These are phyloP conservation scores for Actinia equina DNA, from an alignment of 64 coral and sea anemone species.

Conservation along the genomic window DNA sequence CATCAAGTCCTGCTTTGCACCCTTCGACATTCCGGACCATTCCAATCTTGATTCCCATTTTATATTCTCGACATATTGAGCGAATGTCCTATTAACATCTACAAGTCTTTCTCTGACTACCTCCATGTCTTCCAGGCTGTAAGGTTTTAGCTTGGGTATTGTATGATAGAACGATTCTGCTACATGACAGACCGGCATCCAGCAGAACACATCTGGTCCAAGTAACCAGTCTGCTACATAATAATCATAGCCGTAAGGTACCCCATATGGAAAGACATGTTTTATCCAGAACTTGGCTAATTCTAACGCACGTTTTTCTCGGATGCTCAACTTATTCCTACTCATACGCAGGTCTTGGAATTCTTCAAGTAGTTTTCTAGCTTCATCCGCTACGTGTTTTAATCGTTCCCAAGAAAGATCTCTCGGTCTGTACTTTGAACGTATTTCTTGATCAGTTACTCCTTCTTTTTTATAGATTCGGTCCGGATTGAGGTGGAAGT, in stretches of 20 bases:
- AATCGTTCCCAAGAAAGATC: constrained; percentile 30
- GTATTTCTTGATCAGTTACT: constrained; percentile 35
- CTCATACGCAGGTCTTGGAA: constrained; percentile 17
- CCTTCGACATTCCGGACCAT: constrained; percentile 56
- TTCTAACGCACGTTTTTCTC: constrained; percentile 41
- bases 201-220: constrained; percentile 57
- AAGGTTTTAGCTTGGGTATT: constrained; percentile 26
- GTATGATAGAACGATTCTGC: neutral
- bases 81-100: constrained; percentile 49
- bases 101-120: constrained; percentile 14
- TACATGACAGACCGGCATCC: constrained; percentile 42
- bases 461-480: constrained; percentile 31
- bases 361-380: constrained; percentile 8
- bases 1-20: constrained; percentile 46
- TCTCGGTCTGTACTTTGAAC: constrained; percentile 22
- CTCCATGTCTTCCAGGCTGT: constrained; percentile 42
- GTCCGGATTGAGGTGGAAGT: constrained; percentile 33
- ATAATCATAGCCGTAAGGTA: constrained; percentile 57
- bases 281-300: constrained; percentile 31
- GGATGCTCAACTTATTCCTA: constrained; percentile 26
- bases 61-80: constrained; percentile 46
- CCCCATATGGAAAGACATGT: constrained; percentile 39
- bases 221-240: constrained; percentile 53
- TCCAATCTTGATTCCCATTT: constrained; percentile 37
- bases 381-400: constrained; percentile 38